Conservation (phyloP, 2,113 vertebrate species). For the Syrmaticus mikado region DNA sequence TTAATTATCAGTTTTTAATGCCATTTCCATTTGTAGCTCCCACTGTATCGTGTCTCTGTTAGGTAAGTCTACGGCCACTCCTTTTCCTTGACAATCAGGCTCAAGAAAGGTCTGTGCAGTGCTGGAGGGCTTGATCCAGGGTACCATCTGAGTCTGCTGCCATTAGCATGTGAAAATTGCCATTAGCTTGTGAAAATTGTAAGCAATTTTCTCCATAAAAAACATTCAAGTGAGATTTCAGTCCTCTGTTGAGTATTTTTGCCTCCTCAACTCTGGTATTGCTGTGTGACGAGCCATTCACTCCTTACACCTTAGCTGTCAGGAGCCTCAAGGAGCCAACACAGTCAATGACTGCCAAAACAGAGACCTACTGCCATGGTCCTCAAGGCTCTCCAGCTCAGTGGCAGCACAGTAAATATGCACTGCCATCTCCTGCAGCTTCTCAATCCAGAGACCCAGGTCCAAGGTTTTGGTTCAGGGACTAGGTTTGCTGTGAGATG, state of each 20-base stretch:
- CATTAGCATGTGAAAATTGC: background rate
- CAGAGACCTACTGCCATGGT: background rate
- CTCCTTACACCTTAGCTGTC: background rate
- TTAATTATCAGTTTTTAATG: background rate
- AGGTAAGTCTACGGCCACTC: background rate
- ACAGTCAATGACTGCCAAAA: background rate
- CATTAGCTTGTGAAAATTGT: background rate
- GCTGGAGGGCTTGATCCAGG: background rate
- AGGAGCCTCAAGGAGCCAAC: background rate
- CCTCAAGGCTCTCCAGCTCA: background rate
- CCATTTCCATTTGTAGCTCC: background rate
- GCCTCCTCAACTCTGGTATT: background rate
- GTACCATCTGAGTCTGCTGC: background rate
- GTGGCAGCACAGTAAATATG: background rate
- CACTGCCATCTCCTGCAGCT: background rate
- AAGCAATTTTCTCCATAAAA: background rate
- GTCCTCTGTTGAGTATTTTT: background rate
- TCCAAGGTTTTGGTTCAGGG: background rate
- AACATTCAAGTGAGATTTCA: background rate
- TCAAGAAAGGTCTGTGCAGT: background rate
- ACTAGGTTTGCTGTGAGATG: background rate
- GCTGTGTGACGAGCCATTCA: background rate
- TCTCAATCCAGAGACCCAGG: background rate
- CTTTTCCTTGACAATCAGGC: background rate
- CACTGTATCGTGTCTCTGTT: background rate